Evolutionary conservation across 2,888 invertebrate genomes (phyloP).

Genomic region (Drosophila nr. perissopoda): DNA sequence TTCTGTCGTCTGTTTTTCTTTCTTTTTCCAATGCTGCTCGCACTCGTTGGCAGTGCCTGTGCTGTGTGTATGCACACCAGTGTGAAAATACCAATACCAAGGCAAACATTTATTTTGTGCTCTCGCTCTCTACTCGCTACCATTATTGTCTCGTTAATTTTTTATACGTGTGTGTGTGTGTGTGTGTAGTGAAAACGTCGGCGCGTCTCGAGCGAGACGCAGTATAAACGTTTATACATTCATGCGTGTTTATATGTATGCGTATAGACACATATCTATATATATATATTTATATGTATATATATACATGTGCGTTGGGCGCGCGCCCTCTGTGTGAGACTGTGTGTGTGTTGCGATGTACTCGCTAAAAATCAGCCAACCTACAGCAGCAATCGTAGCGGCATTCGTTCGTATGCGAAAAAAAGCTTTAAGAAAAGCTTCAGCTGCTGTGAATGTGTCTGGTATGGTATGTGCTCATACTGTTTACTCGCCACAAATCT

Average conservation of each 20-base stretch:
- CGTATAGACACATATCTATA: slow-evolving; percentile 9
- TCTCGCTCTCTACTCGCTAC: slow-evolving; percentile 59
- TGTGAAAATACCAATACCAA: slow-evolving; percentile 61
- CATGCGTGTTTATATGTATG: slow-evolving; percentile 8
- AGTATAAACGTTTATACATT: slow-evolving; percentile 49
- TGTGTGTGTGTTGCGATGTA: slow-evolving; percentile 42
- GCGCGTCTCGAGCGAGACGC: slow-evolving; percentile 48
- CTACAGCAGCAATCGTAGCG: slow-evolving; percentile 33
- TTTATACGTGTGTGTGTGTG: slow-evolving; percentile 32
- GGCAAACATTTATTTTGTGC: slow-evolving; percentile 46
- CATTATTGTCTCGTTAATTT: slow-evolving; percentile 55
- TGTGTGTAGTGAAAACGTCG: slow-evolving; percentile 64
- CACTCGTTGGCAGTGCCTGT: slow-evolving; percentile 71
- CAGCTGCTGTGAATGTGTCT: slow-evolving; percentile 32
- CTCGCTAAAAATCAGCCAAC: slow-evolving; percentile 44
- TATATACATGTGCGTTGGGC: slow-evolving; percentile 47
- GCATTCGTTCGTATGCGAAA: slow-evolving; percentile 33
- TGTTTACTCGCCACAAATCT: slow-evolving; percentile 36
- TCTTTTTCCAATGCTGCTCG: slow-evolving; percentile 83
- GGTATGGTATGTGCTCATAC: slow-evolving; percentile 16
- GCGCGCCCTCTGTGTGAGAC: slow-evolving; percentile 49
- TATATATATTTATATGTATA: slow-evolving; percentile 22
- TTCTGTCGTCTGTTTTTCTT: slow-evolving; percentile 83
- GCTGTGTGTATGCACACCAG: slow-evolving; percentile 68
- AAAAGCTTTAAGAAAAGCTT: slow-evolving; percentile 52